These are phyloP conservation scores for Bombus pyrosoma DNA, from an alignment of 1,140 invertebrate species.

Conservation along the genomic window DNA sequence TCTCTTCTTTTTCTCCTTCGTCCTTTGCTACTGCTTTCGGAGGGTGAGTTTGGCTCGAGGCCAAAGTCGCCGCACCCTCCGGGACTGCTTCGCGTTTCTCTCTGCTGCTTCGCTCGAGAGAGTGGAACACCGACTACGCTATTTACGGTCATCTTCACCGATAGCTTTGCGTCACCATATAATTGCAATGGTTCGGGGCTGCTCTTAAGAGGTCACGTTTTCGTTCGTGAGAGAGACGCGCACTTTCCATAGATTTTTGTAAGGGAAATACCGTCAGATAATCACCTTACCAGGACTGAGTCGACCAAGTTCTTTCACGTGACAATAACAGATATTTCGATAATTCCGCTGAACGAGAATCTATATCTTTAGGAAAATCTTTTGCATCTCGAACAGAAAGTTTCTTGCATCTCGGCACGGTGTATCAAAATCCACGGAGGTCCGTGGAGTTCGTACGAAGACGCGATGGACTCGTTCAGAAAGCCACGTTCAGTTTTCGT, in stretches of 20 bases:
- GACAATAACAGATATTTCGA: too few species aligned
- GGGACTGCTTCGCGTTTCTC: slow-evolving; percentile 60
- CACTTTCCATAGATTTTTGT: background rate
- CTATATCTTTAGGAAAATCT: too few species aligned
- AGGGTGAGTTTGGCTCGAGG: slow-evolving; percentile 67
- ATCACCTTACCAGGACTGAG: too few species aligned
- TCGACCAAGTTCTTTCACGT: too few species aligned
- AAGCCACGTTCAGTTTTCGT: background rate
- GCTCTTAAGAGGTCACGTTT: slow-evolving; percentile 41
- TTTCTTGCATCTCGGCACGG: too few species aligned
- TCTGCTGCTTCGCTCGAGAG: background rate
- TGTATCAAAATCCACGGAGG: too few species aligned
- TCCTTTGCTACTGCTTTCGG: slow-evolving; percentile 53
- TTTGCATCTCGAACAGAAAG: too few species aligned
- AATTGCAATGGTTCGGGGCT: slow-evolving; percentile 66
- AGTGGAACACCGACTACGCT: slow-evolving; percentile 41
- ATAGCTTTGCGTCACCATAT: slow-evolving; percentile 66
- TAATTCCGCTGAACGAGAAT: too few species aligned
- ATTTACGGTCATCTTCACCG: slow-evolving; percentile 78
- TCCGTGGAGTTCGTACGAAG: too few species aligned
- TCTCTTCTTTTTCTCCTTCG: background rate
- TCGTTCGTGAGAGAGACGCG: background rate
- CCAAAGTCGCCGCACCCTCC: slow-evolving; percentile 64
- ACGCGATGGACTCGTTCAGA: too few species aligned
- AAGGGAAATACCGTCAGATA: too few species aligned